A percentile compares a stretch with the other conserved stretches of the same genome.
Conservation (phyloP, 2,888 invertebrate genomes). For the Leucophenga montana region DNA sequence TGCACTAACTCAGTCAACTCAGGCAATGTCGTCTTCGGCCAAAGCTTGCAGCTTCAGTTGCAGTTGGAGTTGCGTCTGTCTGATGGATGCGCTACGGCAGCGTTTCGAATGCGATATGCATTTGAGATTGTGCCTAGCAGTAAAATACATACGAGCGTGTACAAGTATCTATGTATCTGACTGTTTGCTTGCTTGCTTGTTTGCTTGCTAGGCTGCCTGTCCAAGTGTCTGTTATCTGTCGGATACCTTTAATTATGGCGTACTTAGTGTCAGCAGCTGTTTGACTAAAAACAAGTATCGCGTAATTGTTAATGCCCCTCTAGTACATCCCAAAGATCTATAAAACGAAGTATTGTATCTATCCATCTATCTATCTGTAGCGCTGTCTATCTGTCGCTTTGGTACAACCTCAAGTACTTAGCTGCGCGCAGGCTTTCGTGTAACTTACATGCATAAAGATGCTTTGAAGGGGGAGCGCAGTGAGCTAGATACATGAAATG, state of each 20-base stretch:
- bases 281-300: constrained; percentile 53
- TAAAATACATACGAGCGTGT: constrained; percentile 25
- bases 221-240: constrained; percentile 32
- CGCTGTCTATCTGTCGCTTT: neutral
- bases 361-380: neutral
- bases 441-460: neutral
- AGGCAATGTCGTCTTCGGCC: too few relatives aligned
- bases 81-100: neutral
- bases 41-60: neutral
- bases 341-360: constrained; percentile 6
- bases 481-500: neutral
- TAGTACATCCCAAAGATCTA: neutral
- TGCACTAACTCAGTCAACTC: neutral
- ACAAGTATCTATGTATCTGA: constrained; percentile 11
- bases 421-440: neutral
- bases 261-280: constrained; percentile 64
- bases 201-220: neutral
- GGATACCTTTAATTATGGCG: constrained; percentile 60
- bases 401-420: constrained; percentile 34
- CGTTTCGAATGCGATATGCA: constrained; percentile 39
- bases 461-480: too few relatives aligned
- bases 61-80: too few relatives aligned
- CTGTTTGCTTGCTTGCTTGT: too few relatives aligned
- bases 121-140: constrained; percentile 16
- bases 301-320: constrained; percentile 33